These are phyloP conservation scores for Baronia brevicornis DNA, from an alignment of 2,888 invertebrate genomes.

Conservation along the genomic window DNA sequence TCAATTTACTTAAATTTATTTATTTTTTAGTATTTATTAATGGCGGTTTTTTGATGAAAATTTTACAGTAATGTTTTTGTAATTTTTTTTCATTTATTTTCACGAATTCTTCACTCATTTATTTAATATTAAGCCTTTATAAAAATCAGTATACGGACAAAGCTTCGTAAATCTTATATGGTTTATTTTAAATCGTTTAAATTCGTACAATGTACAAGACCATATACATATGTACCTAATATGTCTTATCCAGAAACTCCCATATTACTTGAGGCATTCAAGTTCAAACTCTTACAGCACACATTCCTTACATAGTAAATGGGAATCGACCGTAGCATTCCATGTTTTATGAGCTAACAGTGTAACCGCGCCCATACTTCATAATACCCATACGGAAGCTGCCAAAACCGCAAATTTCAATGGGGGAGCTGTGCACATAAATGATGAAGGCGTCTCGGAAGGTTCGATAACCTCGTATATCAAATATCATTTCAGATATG, in stretches of 20 bases:
- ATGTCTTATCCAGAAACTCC: no score
- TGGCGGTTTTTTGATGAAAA: no score
- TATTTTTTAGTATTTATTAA: no score
- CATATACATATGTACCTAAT: no score
- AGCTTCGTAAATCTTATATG: slow-evolving; percentile 1
- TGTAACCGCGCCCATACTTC: slow-evolving; percentile 9
- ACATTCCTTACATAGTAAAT: slow-evolving; percentile 7
- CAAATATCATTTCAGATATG: slow-evolving; percentile 22
- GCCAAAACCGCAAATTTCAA: slow-evolving; percentile 26
- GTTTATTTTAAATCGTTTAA: background rate
- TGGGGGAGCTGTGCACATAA: slow-evolving; percentile 29
- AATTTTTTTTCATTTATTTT: no score
- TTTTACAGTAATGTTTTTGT: no score
- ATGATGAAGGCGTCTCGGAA: slow-evolving; percentile 41
- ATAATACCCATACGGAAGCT: slow-evolving; percentile 25
- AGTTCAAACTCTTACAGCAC: no score
- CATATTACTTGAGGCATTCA: no score
- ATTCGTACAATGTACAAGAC: background rate
- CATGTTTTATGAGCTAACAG: slow-evolving; percentile 11
- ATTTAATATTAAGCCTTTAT: no score
- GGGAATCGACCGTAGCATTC: slow-evolving; percentile 13
- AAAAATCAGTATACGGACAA: no score
- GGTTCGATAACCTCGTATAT: slow-evolving; percentile 38
- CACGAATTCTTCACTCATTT: no score
- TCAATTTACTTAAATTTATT: no score